phyloP scores from a whole-genome alignment of 37 sponge, comb jelly and placozoan species.

The Ephydatia muelleri region DNA sequence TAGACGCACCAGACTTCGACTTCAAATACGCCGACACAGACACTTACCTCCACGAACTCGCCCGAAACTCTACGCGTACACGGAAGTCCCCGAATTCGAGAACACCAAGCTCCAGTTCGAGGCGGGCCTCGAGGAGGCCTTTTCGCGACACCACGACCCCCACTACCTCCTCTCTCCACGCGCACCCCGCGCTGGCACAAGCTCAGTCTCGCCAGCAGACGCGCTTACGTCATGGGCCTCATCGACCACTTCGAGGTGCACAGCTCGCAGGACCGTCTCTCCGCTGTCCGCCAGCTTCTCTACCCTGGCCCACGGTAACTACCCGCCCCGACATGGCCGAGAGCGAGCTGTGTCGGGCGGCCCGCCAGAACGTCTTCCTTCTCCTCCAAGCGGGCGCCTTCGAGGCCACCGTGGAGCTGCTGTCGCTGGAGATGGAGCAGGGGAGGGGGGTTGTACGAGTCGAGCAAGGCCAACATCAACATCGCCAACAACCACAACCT shows the following conservation, averaged over 20 bases:
- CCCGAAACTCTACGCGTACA: slow-evolving; percentile 79
- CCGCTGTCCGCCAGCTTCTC: slow-evolving; percentile 60
- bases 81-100: slow-evolving; percentile 68
- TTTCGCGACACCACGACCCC: not conserved
- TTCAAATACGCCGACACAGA: slow-evolving; percentile 77
- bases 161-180: not conserved
- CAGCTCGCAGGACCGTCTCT: slow-evolving; percentile 29
- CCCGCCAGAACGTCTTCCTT: slow-evolving; percentile 53
- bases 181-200: slow-evolving; percentile 26
- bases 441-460: slow-evolving; percentile 34
- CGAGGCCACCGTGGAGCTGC: slow-evolving; percentile 48
- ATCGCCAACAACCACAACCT: slow-evolving; percentile 75
- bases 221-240: slow-evolving; percentile 50
- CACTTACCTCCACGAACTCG: slow-evolving; percentile 47
- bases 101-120: slow-evolving; percentile 46
- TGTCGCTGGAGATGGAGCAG: slow-evolving; percentile 62
- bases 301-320: slow-evolving; percentile 73
- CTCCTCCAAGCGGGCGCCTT: slow-evolving; percentile 62
- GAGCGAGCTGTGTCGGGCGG: not conserved
- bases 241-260: slow-evolving; percentile 49
- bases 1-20: slow-evolving; percentile 75
- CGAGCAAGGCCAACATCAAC: slow-evolving; percentile 53
- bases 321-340: slow-evolving; percentile 34
- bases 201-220: slow-evolving; percentile 14
- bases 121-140: slow-evolving; percentile 25